Evolutionary conservation across 1,140 invertebrate genomes (phyloP).

Genomic region (Anastatus disparis): DNA sequence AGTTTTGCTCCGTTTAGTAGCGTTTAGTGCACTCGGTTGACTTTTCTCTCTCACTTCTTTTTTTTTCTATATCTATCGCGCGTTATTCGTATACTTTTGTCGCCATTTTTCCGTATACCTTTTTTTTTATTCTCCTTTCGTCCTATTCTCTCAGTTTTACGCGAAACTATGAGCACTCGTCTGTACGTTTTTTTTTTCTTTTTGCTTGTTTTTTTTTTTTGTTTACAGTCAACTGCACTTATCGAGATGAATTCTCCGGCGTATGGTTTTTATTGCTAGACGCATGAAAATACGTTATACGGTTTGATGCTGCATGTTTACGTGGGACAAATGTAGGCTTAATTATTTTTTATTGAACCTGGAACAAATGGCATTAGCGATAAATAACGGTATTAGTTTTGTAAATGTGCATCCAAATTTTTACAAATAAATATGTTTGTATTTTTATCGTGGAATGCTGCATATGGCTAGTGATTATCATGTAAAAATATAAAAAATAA

Average conservation of each 20-base stretch:
- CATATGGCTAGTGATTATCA: too few species aligned
- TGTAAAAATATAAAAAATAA: too few species aligned
- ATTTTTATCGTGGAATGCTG: too few species aligned
- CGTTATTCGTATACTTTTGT: constrained; percentile 3
- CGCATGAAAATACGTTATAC: too few species aligned
- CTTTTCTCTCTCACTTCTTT: constrained; percentile 43
- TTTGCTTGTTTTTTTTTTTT: neutral
- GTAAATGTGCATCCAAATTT: too few species aligned
- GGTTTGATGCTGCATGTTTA: too few species aligned
- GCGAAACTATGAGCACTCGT: constrained; percentile 2
- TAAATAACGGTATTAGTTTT: too few species aligned
- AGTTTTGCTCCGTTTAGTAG: constrained; percentile 61
- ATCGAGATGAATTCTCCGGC: constrained; percentile 28
- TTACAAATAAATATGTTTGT: too few species aligned
- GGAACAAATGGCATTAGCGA: too few species aligned
- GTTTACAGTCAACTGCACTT: constrained; percentile 30
- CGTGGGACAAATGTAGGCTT: too few species aligned
- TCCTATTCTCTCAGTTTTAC: constrained; percentile 23
- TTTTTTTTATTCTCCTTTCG: constrained; percentile 33
- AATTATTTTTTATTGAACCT: too few species aligned
- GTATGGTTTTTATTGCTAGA: too few species aligned
- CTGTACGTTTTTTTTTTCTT: neutral
- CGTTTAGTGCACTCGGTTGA: constrained; percentile 60
- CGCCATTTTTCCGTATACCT: constrained; percentile 37
- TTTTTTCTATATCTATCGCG: constrained; percentile 14